A percentile compares a stretch with the other conserved stretches of the same genome.
Evolutionary conservation across 2,888 invertebrate genomes (phyloP).

Genomic region (Hecatera dysodea): DNA sequence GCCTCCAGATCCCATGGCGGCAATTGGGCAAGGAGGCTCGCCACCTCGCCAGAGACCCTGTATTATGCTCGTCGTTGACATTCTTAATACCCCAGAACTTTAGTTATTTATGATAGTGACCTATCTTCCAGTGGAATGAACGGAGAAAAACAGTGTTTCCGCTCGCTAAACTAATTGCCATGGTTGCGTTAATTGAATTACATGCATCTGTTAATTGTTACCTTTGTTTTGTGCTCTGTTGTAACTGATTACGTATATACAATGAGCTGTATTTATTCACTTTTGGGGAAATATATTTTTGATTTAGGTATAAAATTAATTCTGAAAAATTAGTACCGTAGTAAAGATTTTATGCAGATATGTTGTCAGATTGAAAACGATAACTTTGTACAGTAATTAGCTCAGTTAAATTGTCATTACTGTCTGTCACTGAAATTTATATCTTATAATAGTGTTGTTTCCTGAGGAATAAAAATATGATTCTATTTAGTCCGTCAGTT

Average conservation of each 20-base stretch:
- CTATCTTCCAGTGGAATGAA: background rate
- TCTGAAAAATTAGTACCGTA: no score
- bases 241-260: slow-evolving; percentile 19
- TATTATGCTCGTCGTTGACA: no score
- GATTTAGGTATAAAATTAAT: background rate
- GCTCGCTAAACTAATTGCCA: slow-evolving; percentile 10
- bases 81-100: background rate
- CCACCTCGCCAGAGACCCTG: no score
- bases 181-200: slow-evolving; percentile 39
- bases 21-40: no score
- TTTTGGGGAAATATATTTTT: no score
- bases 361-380: background rate
- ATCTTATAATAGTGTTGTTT: no score
- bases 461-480: no score
- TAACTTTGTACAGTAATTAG: background rate
- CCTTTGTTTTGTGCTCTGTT: slow-evolving; percentile 16
- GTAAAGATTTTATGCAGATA: no score
- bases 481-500: no score
- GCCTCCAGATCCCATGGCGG: no score
- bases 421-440: no score
- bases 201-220: slow-evolving; percentile 44
- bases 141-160: slow-evolving; percentile 12
- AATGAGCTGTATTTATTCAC: background rate
- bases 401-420: slow-evolving; percentile 7
- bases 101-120: background rate